Conservation (phyloP, 2,113 vertebrate species). For the Cranoglanis bouderius region DNA sequence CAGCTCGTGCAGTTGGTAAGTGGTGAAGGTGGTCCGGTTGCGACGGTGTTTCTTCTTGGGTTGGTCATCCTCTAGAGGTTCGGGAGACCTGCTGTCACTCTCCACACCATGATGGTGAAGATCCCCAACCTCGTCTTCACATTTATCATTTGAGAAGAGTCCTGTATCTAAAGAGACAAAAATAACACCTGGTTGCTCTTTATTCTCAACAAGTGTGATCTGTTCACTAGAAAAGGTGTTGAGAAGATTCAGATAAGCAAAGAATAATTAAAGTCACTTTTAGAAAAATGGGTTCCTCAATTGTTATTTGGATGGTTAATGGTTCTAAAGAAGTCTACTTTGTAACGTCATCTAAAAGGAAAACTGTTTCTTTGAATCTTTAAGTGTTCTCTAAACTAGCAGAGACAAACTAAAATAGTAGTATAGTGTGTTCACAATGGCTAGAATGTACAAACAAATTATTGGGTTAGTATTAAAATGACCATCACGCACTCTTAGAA, state of each 20-base stretch:
- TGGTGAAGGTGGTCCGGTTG: slow-evolving; percentile 90
- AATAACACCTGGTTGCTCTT: background rate
- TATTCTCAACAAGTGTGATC: background rate
- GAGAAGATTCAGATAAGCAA: background rate
- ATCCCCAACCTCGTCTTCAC: slow-evolving; percentile 73
- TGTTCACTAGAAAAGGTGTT: background rate
- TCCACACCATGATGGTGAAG: slow-evolving; percentile 67
- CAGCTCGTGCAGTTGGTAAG: slow-evolving; percentile 89
- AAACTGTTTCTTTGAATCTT: background rate
- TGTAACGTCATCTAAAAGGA: background rate
- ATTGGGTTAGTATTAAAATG: background rate
- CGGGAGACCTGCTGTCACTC: slow-evolving; percentile 61
- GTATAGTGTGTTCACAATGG: background rate
- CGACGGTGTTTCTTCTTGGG: slow-evolving; percentile 87
- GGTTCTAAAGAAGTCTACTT: background rate
- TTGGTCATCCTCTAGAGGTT: slow-evolving; percentile 77
- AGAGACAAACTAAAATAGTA: background rate
- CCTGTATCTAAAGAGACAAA: slow-evolving; percentile 60
- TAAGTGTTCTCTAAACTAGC: background rate
- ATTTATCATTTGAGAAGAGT: slow-evolving; percentile 80
- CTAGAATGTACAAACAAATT: background rate
- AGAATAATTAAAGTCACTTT: background rate
- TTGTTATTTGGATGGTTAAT: background rate
- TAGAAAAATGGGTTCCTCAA: background rate
- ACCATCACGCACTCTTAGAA: background rate